Conservation (phyloP, 2,113 vertebrate species). For the Megatriorchis doriae region DNA sequence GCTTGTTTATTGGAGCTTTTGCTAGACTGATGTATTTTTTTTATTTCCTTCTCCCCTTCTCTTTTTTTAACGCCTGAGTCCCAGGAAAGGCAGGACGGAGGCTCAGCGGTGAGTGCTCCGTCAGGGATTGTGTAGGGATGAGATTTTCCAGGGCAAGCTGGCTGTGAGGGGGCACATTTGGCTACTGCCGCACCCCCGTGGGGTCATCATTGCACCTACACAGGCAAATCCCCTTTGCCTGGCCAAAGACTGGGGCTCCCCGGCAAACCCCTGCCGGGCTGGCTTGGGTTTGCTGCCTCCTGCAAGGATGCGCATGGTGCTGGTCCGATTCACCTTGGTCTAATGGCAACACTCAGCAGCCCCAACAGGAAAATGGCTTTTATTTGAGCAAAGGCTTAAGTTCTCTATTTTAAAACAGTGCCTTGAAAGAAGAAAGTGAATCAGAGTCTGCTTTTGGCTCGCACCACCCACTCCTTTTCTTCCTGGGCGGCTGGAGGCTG, state of each 20-base stretch:
- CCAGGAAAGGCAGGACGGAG: background rate
- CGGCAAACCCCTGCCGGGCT: rapidly evolving
- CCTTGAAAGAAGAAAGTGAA: background rate
- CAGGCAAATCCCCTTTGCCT: background rate
- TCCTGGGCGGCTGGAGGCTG: background rate
- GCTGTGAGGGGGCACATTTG: background rate
- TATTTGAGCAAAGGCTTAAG: background rate
- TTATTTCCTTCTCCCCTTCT: background rate
- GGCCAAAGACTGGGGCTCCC: background rate
- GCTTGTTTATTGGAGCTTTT: background rate
- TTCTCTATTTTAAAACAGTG: background rate
- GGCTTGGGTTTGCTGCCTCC: background rate
- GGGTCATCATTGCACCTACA: background rate
- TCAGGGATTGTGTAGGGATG: background rate
- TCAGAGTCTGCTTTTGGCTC: background rate
- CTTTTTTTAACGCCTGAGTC: background rate
- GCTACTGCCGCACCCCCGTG: background rate
- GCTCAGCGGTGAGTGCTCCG: rapidly evolving
- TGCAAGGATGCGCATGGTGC: rapidly evolving
- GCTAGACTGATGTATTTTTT: background rate
- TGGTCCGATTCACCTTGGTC: rapidly evolving
- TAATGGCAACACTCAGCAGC: background rate
- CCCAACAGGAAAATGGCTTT: background rate
- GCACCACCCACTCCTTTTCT: background rate
- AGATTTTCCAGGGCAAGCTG: background rate